Percentiles rank a stretch among this genome's conserved stretches.
Conservation (phyloP, 92 coral and sea anemone species). For the Parazoanthus swiftii region DNA sequence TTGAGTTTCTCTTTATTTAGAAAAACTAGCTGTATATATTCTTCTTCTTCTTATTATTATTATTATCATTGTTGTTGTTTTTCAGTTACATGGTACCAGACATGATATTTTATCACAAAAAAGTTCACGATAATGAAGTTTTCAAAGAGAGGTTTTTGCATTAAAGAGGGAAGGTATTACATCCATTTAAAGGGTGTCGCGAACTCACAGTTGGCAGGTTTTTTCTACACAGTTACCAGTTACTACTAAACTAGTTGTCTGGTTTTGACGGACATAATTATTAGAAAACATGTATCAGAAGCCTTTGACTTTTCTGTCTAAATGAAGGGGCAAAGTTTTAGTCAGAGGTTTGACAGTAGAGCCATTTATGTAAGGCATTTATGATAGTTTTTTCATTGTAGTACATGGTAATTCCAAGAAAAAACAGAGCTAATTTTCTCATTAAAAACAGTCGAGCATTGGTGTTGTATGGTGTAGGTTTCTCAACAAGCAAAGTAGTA, state of each 20-base stretch:
- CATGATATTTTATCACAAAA: constrained; percentile 1
- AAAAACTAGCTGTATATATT: no score
- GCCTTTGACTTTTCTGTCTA: not conserved
- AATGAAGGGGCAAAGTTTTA: not conserved
- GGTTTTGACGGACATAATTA: not conserved
- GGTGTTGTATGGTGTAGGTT: constrained; percentile 14
- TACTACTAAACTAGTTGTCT: constrained; percentile 12
- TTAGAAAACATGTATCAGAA: constrained; percentile 11
- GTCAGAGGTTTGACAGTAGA: constrained; percentile 14
- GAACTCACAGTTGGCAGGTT: constrained; percentile 1
- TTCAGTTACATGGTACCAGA: not conserved
- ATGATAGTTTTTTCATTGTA: constrained; percentile 7
- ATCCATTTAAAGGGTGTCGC: not conserved
- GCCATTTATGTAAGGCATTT: constrained; percentile 10
- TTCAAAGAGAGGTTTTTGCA: constrained; percentile 4
- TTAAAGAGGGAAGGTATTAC: constrained; percentile 1
- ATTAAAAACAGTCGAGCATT: constrained; percentile 6
- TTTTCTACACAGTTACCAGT: constrained; percentile 13
- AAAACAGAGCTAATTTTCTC: constrained; percentile 12
- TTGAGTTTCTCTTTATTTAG: no score
- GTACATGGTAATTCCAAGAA: constrained; percentile 10
- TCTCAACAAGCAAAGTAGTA: constrained; percentile 13
- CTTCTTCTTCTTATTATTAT: no score
- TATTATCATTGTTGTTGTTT: no score
- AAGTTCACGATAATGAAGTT: constrained; percentile 3